Base-by-base conservation (phyloP, 2,888 invertebrate species). In the Microplitis manilae region DNA sequence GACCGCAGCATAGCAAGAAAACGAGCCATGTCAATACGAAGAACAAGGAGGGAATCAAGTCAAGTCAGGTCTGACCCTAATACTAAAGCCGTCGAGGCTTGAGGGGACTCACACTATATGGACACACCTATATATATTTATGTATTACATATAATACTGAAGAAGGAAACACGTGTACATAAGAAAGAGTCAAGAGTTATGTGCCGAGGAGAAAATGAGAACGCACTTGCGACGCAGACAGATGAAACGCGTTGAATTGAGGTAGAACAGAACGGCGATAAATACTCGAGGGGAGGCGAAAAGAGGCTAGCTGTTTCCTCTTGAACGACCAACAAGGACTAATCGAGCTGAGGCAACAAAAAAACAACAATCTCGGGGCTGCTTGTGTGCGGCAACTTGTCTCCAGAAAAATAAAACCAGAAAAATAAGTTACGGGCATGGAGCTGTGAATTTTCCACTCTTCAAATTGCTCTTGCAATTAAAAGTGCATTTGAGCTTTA, bases 401-500 rank as follows among this genome's bases (percentile, higher is more conserved):
- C 50, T 50, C 30, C 8, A 39, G 38, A n/a, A 2, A 4, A 67
- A 67, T 13, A 38, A 38, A 38, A 67, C 39, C n/a, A 4, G n/a
- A 4, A 30, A 30, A 30, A 30, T 30, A 30, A 30, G 30, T 4
- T 4, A 69, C 20, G 20, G 20, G 59, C 17, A 20, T 50, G 30
- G 6, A 39, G 20, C 61, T 67, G 61, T 72, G 59, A 72, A 72
- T 72, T 72, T 65, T 40, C 65, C 20, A 41, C 40, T 40, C 38
- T 15, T 50, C 30, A 50, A 67, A 73, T 73, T 73, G 50, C 76
- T 65, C 72, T 65, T 71, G 81, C 81, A 81, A 83, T 85, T 84
- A 83, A 83, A 83, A 83, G 79, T 77, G 77, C 81, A 84, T 83
- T 83, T 81, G 75, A 68, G 30, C 77, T 73, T 38, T 67, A 50